Evolutionary conservation across 2,113 vertebrate genomes (phyloP), one percentile per base, ranked within the genome.

Genomic region (Eurystomus gularis): DNA sequence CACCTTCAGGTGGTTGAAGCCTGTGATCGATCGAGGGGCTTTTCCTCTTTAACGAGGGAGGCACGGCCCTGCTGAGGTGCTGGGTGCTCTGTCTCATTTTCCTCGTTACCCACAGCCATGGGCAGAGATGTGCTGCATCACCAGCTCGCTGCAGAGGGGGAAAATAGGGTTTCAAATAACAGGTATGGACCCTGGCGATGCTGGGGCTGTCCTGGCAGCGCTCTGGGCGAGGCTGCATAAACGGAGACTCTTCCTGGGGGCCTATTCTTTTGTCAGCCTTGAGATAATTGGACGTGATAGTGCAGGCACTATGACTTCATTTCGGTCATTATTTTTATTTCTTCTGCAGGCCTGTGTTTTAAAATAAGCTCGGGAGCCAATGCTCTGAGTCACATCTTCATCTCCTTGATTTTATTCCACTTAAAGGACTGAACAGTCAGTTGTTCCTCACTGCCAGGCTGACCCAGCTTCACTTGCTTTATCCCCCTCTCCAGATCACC

Each of bases 81-180:
- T 13, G 29, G 19, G 12, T 11, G 37, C 2, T 2, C 42, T 28
- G 62, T 7, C 12, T 6, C 7, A 4, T 68, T 2, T n/a, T n/a
- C n/a, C n/a, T n/a, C n/a, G n/a, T n/a, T n/a, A n/a, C n/a, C 24
- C 0, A 2, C 23, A 9, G 62, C 3, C 1, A 15, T 3, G 20
- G 62, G 72, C 55, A 21, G 71, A 17, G 64, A 11, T n/a, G 46
- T 0, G 7, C 39, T 18, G 7, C 46, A 1, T 8, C 52, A 4
- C 20, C 33, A 4, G 15, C 87, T 37, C 18, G 7, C 78, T 21
- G 20, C 18, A 21, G 82, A 75, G 72, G n/a, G 69, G 64, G 42
- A 78, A 17, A 77, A 17, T 3, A 35, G 46, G 1, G 10, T 73
- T 73, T 78, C 8, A 25, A 9, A 11, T 10, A 26, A 46, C 18